Conservation (phyloP, 2,113 vertebrate species). For the Terrapene triunguis region DNA sequence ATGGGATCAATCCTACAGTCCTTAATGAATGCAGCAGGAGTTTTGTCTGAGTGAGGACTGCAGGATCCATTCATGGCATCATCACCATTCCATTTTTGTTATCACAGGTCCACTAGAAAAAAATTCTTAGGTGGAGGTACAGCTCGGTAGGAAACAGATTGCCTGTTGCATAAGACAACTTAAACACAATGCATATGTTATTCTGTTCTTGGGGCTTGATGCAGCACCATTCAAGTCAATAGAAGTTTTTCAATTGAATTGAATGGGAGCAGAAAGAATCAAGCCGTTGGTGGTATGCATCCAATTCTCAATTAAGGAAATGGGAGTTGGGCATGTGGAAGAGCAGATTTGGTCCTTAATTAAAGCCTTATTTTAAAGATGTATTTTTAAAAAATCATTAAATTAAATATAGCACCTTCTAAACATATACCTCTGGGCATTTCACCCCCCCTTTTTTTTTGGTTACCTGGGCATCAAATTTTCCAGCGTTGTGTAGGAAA, state of each 20-base stretch:
- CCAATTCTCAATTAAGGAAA: not conserved
- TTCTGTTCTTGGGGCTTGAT: not conserved
- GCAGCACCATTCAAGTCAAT: not conserved
- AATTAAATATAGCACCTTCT: not conserved
- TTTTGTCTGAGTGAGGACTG: not conserved
- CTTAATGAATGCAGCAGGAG: not conserved
- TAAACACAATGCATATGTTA: accelerated
- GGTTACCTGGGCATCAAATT: constrained; percentile 98
- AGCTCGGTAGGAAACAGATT: not conserved
- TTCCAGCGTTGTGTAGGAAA: constrained; percentile 98
- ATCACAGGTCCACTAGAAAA: not conserved
- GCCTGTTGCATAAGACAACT: not conserved
- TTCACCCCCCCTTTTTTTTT: not conserved
- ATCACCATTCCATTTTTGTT: not conserved
- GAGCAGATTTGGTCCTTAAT: accelerated
- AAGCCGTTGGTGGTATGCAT: not conserved
- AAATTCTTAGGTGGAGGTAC: not conserved
- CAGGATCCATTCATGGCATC: not conserved
- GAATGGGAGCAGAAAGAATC: not conserved
- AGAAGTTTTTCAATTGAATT: not conserved
- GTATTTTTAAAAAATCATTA: not conserved
- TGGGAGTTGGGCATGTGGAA: not conserved
- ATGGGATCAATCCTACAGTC: not conserved
- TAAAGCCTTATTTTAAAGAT: not conserved
- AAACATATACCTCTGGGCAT: not conserved